A percentile compares a stretch with the other conserved stretches of the same genome.
Conservation (phyloP, 37 sponge, comb jelly and placozoan species). For the Oopsacas minuta region DNA sequence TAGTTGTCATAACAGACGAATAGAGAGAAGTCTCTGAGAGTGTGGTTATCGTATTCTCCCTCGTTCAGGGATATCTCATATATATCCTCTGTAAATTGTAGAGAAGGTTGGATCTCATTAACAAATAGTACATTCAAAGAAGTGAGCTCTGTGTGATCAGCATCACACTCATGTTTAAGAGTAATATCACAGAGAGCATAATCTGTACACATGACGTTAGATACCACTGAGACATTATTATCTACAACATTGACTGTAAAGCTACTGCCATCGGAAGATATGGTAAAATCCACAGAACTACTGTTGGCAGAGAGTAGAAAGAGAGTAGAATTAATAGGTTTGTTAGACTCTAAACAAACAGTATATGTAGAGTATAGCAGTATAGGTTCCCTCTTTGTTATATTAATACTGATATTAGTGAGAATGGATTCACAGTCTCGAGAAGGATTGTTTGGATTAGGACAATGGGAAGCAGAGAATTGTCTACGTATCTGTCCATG, state of each 20-base stretch:
- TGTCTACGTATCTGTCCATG: background rate
- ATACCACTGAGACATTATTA: background rate
- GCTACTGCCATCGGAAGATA: too few relatives aligned
- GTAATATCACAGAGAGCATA: background rate
- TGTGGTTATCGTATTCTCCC: background rate
- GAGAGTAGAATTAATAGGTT: background rate
- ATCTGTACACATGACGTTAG: too few relatives aligned
- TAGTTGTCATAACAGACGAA: background rate
- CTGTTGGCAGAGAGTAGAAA: background rate
- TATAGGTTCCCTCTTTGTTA: background rate
- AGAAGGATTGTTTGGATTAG: background rate
- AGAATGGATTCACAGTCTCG: background rate
- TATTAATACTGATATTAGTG: background rate
- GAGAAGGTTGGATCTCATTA: background rate
- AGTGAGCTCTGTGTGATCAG: background rate
- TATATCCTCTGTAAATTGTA: background rate
- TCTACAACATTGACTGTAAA: background rate
- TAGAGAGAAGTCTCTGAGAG: background rate
- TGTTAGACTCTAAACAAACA: background rate
- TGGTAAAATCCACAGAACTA: too few relatives aligned
- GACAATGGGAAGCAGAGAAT: background rate
- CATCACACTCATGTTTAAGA: background rate
- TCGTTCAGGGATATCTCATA: background rate
- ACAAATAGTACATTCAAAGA: background rate
- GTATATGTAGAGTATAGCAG: background rate